phyloP scores from a whole-genome alignment of 1,140 invertebrate genomes.

The Ectropis grisescens region DNA sequence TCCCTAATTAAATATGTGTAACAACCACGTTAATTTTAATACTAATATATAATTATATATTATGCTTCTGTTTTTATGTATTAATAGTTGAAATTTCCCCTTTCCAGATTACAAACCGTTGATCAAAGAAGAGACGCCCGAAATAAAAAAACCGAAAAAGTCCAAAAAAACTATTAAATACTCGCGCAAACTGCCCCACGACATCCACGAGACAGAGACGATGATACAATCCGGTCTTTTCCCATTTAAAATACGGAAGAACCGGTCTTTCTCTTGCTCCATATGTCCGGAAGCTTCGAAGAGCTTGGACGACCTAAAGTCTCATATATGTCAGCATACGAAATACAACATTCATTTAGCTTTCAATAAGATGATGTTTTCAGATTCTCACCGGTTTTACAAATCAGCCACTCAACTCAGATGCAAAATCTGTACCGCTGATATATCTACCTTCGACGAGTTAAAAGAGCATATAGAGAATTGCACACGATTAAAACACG shows the following conservation, averaged over 20 bases:
- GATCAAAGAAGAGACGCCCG: neutral
- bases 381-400: constrained; percentile 38
- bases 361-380: constrained; percentile 46
- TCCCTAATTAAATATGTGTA: too few relatives aligned
- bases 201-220: constrained; percentile 28
- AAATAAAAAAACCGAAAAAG: constrained; percentile 7
- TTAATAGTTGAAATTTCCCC: too few relatives aligned
- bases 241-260: constrained; percentile 51
- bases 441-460: constrained; percentile 30
- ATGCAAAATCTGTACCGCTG: constrained; percentile 40
- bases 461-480: constrained; percentile 34
- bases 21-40: too few relatives aligned
- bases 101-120: too few relatives aligned
- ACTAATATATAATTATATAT: too few relatives aligned
- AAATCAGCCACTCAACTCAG: constrained; percentile 19
- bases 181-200: constrained; percentile 19
- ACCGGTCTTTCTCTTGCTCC: constrained; percentile 30
- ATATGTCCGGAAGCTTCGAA: constrained; percentile 38
- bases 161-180: constrained; percentile 13
- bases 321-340: constrained; percentile 32
- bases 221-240: constrained; percentile 39
- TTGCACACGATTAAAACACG: constrained; percentile 24
- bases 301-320: constrained; percentile 37
- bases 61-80: too few relatives aligned
- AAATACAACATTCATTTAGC: constrained; percentile 34